Percentiles rank a stretch among this genome's conserved stretches.
These are phyloP conservation scores for Probosciger aterrimus DNA, from an alignment of 2,113 vertebrate genomes.

Conservation along the genomic window DNA sequence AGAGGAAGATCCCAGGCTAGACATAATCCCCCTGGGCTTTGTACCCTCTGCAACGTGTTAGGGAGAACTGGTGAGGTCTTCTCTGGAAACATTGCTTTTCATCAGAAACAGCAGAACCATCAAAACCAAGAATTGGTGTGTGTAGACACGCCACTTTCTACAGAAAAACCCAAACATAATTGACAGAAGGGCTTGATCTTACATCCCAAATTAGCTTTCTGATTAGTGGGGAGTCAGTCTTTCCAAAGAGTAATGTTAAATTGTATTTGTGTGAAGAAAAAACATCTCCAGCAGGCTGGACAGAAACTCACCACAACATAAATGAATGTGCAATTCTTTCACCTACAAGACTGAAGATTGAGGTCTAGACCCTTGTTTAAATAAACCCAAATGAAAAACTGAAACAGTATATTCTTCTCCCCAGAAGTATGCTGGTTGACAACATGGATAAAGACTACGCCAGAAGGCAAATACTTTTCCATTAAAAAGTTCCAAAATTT, in stretches of 20 bases:
- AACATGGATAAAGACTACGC: neutral
- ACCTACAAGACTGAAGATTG: neutral
- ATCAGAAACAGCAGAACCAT: neutral
- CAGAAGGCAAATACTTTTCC: neutral
- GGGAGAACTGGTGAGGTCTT: neutral
- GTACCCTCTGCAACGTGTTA: neutral
- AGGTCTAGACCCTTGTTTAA: neutral
- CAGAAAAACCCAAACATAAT: fast-evolving
- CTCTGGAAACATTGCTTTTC: neutral
- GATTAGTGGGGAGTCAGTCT: neutral
- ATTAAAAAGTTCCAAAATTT: neutral
- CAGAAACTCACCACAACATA: neutral
- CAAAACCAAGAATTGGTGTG: neutral
- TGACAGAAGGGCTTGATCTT: neutral
- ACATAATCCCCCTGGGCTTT: neutral
- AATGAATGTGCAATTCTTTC: neutral
- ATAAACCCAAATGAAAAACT: neutral
- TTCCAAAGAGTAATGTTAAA: neutral
- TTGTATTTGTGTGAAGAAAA: neutral
- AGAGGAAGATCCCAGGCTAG: neutral
- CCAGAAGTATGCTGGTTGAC: neutral
- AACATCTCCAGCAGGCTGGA: neutral
- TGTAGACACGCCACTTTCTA: neutral
- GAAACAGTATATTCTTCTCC: neutral
- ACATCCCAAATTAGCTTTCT: neutral